Conservation (phyloP, 2,888 invertebrate species). For the Stegophylla sp. region DNA sequence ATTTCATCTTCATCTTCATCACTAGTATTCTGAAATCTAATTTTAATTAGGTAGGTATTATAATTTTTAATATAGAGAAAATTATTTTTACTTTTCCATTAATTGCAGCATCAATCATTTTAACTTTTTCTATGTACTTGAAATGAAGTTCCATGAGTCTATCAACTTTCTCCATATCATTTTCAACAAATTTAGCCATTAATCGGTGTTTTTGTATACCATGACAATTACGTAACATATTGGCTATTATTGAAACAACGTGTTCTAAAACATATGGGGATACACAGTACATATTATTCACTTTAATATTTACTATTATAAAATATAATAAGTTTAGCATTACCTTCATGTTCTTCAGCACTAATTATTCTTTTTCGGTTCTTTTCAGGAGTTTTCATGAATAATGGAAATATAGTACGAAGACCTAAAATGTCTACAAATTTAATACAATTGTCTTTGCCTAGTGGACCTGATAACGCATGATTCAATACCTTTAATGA, state of each 20-base stretch:
- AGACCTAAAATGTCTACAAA: conserved; percentile 97
- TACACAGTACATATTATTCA: too few species aligned
- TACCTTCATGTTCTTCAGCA: conserved; percentile 88
- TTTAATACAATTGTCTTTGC: conserved; percentile 94
- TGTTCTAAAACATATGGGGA: conserved; percentile 75
- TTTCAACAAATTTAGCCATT: conserved; percentile 94
- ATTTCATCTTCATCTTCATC: conserved; percentile 86
- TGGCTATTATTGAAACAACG: conserved; percentile 89
- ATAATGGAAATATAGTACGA: conserved; percentile 94
- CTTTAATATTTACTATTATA: background rate
- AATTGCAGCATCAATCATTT: conserved; percentile 74
- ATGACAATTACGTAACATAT: conserved; percentile 90
- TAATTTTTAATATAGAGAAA: conserved; percentile 60
- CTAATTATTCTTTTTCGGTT: conserved; percentile 79
- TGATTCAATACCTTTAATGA: conserved; percentile 97
- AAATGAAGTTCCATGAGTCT: conserved; percentile 94
- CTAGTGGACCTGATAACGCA: conserved; percentile 92
- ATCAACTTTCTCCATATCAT: conserved; percentile 98
- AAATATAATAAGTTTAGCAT: conserved; percentile 33
- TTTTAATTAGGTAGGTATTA: background rate
- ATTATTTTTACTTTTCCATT: conserved; percentile 57
- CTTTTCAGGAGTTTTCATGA: conserved; percentile 97
- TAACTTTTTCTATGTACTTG: conserved; percentile 93
- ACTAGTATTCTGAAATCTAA: conserved; percentile 66
- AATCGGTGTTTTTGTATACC: conserved; percentile 89